Evolutionary conservation across 2,797 vertebrate genomes (phyloP).

Genomic region (Phaenicophaeus curvirostris): DNA sequence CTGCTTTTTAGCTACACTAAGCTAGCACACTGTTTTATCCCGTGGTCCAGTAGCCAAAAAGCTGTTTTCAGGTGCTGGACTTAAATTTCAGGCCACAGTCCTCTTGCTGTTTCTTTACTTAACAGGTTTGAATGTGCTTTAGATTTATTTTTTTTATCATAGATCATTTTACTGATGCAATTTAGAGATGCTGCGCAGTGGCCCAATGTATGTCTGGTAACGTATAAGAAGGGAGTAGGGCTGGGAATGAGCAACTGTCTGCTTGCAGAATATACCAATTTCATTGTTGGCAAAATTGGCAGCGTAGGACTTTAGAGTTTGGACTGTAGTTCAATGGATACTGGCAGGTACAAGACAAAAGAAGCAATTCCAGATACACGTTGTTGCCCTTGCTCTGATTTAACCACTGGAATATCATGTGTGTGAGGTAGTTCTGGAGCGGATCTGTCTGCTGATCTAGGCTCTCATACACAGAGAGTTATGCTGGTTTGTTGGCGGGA

Average conservation of each 20-base stretch:
- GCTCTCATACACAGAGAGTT: neutral
- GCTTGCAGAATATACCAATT: fast-evolving
- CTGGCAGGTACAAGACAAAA: neutral
- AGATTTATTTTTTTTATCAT: neutral
- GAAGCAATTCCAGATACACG: neutral
- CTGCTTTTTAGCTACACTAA: neutral
- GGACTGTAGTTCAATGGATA: neutral
- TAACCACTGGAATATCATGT: neutral
- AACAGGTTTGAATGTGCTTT: neutral
- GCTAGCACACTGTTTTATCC: neutral
- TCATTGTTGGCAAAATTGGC: neutral
- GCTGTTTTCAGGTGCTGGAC: neutral
- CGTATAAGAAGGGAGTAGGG: neutral
- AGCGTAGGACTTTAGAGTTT: neutral
- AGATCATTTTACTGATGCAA: neutral
- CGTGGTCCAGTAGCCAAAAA: neutral
- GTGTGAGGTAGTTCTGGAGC: neutral
- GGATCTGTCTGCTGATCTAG: neutral
- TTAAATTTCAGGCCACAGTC: neutral
- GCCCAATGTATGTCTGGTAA: neutral
- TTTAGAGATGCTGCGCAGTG: neutral
- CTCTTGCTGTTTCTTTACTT: neutral
- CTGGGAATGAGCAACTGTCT: neutral
- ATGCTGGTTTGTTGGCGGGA: neutral
- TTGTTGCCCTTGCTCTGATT: neutral